Evolutionary conservation across 64 coral and sea anemone genomes (phyloP), one percentile per base, ranked within the genome.

Genomic region (Montipora cactus): DNA sequence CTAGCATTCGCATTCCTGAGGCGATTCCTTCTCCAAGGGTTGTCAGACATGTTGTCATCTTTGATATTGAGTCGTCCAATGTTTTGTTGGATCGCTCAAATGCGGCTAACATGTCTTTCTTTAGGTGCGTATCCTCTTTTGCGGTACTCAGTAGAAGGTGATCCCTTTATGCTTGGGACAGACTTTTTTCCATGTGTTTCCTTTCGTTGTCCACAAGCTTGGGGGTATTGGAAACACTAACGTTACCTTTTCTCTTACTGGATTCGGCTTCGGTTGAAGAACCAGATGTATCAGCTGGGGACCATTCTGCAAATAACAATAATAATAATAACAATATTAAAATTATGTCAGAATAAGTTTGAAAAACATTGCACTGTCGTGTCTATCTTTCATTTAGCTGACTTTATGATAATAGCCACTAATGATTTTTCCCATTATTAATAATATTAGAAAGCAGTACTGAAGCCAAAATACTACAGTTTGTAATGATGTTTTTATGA

Each of bases 11-110:
- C 90, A 92, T 92, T 16, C 90, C 80, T 75, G 79, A 16, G 16
- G 79, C 90, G 23, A 92, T 92, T 55, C 80, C 90, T 73, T 92
- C 80, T 57, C 67, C 90, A 20, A 84, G 80, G 48, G 90, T 84
- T 58, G 79, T 83, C 47, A 92, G 69, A 75, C 90, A 92, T 46
- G 47, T 84, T 59, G 90, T 92, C 90, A 92, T 92, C 80, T 82
- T 92, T 59, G 79, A 59, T 47, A 93, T 93, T n/a, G 91, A 74
- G 13, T 79, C 91, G 12, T 93, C 90, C 9, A 91, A 57, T n/a
- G 90, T 91, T 91, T 74, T 83, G 78, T 83, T 91, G 19, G 79
- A 91, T 59, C 16, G 46, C 8, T 91, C 79, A 75, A 83, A 91
- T 52, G 21, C 48, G 10, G 48, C 89, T 45, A 91, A 18, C 89